phyloP scores from a whole-genome alignment of 2,113 vertebrate species.

The Halichoerus grypus region DNA sequence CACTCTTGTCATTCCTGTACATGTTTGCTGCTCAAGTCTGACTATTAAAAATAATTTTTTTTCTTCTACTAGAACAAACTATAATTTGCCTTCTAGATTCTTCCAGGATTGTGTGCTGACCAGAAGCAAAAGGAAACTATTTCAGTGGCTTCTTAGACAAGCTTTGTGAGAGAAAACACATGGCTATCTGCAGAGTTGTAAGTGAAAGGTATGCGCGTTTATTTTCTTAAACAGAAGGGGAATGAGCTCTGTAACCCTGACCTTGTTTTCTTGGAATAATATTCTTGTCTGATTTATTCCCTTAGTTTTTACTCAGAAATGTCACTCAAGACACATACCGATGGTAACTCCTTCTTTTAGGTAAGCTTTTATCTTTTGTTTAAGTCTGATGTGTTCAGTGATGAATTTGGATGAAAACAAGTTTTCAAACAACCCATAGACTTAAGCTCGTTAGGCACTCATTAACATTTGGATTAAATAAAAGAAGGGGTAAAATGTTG shows the following conservation, averaged over 20 bases:
- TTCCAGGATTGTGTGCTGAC: neutral
- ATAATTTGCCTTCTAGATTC: constrained; percentile 7
- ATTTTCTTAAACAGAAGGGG: constrained; percentile 28
- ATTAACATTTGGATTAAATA: neutral
- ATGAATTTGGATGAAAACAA: neutral
- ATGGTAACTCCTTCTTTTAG: neutral
- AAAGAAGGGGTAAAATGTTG: neutral
- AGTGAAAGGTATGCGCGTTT: neutral
- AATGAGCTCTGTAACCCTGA: neutral
- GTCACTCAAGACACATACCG: neutral
- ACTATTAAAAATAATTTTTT: neutral
- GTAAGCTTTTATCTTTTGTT: neutral
- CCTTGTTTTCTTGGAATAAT: neutral
- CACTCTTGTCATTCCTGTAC: neutral
- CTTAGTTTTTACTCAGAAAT: constrained; percentile 16
- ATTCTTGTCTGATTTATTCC: constrained; percentile 10
- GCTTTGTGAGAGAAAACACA: neutral
- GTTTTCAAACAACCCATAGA: neutral
- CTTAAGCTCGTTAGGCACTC: neutral
- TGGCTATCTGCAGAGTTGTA: neutral
- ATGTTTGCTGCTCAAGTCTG: neutral
- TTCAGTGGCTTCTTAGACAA: constrained; percentile 6
- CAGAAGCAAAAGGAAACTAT: constrained; percentile 49
- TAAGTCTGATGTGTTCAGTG: neutral
- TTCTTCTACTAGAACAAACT: neutral